Conservation (phyloP, 2,797 vertebrate genomes). For the Oryzias dopingdopingensis region DNA sequence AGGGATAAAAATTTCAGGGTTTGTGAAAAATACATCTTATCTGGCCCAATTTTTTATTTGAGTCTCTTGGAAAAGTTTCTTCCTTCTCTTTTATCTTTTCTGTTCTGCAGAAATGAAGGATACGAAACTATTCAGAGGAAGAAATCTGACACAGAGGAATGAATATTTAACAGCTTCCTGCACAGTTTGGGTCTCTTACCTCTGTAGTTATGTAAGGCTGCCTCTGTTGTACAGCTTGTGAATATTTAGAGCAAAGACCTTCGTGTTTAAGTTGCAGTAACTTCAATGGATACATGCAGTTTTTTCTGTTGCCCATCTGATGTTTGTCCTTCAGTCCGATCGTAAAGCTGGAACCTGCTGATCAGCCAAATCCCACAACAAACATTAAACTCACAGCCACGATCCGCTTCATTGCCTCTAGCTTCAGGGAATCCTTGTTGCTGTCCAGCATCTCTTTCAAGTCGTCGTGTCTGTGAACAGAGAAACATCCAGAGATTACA, state of each 20-base stretch:
- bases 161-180: slow-evolving; percentile 71
- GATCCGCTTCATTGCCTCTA: slow-evolving; percentile 98
- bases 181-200: slow-evolving; percentile 29
- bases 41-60: not conserved
- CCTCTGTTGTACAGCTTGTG: slow-evolving; percentile 2
- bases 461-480: slow-evolving; percentile 87
- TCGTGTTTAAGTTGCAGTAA: not conserved
- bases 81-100: slow-evolving; percentile 11
- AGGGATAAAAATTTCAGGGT: no score
- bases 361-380: slow-evolving; percentile 20
- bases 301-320: not conserved
- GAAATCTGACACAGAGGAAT: slow-evolving; percentile 64
- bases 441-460: slow-evolving; percentile 98
- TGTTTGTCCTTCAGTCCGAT: not conserved
- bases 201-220: slow-evolving; percentile 12
- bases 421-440: slow-evolving; percentile 98
- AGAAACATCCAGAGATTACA: slow-evolving; percentile 18
- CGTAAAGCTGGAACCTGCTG: slow-evolving; percentile 4
- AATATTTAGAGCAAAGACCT: slow-evolving; percentile 1
- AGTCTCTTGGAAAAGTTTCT: not conserved
- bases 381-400: slow-evolving; percentile 85
- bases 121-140: slow-evolving; percentile 50
- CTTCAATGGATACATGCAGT: not conserved
- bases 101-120: slow-evolving; percentile 44
- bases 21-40: no score